These are phyloP conservation scores for Scaptomyza caliginosa DNA, from an alignment of 2,888 invertebrate species.

Conservation along the genomic window DNA sequence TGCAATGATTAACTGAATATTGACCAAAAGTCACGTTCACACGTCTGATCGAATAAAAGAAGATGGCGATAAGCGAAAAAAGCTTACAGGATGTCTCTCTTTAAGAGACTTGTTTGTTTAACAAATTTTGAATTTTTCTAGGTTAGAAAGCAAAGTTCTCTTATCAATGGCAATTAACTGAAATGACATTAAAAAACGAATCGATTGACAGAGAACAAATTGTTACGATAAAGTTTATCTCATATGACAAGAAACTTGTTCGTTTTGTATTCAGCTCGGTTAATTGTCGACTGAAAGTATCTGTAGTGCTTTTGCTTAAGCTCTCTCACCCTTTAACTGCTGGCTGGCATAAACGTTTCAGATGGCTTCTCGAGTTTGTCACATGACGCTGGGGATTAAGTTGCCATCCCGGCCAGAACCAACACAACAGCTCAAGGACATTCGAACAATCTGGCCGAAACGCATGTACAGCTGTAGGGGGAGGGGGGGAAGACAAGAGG, in stretches of 20 bases:
- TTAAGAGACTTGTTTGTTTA: not conserved
- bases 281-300: constrained; percentile 23
- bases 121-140: not conserved
- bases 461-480: no score
- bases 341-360: constrained; percentile 46
- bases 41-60: constrained; percentile 16
- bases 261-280: not conserved
- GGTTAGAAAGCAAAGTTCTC: not conserved
- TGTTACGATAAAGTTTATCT: not conserved
- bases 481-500: not conserved
- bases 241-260: not conserved
- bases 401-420: constrained; percentile 39
- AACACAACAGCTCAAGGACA: constrained; percentile 70
- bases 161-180: not conserved
- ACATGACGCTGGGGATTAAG: constrained; percentile 51
- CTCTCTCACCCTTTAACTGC: not conserved
- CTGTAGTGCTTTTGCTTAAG: no score
- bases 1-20: constrained; percentile 26
- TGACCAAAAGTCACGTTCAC: constrained; percentile 39
- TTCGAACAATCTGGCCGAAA: no score
- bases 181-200: not conserved
- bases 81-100: constrained; percentile 24
- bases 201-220: not conserved
- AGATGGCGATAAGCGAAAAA: constrained; percentile 16
- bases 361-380: constrained; percentile 27